Conservation (phyloP, 2,797 vertebrate genomes). For the Sphenodon punctatus region DNA sequence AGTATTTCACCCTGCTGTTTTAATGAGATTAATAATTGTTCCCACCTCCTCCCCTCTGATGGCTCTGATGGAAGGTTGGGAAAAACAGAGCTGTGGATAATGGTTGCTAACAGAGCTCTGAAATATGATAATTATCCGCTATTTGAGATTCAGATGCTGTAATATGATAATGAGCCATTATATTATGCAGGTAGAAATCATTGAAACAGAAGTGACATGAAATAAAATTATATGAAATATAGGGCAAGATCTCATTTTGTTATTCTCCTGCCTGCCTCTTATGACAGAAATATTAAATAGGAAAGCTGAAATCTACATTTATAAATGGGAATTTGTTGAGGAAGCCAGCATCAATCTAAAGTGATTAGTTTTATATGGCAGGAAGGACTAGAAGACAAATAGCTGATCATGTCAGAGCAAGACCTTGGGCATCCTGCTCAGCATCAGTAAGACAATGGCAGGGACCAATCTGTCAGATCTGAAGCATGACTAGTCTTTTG, state of each 20-base stretch:
- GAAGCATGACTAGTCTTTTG: background rate
- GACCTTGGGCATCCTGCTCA: background rate
- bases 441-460: fast-evolving
- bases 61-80: conserved; percentile 38
- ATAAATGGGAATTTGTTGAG: conserved; percentile 26
- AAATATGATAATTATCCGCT: conserved; percentile 62
- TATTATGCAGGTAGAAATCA: conserved; percentile 60
- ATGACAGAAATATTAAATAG: conserved; percentile 36
- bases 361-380: conserved; percentile 30
- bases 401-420: background rate
- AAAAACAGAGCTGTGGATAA: conserved; percentile 32
- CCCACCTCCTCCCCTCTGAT: background rate
- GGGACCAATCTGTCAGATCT: background rate
- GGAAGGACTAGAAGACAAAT: background rate
- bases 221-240: conserved; percentile 51
- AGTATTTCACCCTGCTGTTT: conserved; percentile 34
- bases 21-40: conserved; percentile 42
- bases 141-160: conserved; percentile 56
- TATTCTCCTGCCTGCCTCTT: conserved; percentile 33
- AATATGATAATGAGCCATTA: conserved; percentile 51
- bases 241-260: conserved; percentile 36
- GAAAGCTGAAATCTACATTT: conserved; percentile 24
- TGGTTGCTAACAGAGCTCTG: conserved; percentile 51
- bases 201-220: conserved; percentile 42
- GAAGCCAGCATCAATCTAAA: conserved; percentile 15